Evolutionary conservation across 2,797 vertebrate genomes (phyloP).

Genomic region (Enteromius unitaeniatus): DNA sequence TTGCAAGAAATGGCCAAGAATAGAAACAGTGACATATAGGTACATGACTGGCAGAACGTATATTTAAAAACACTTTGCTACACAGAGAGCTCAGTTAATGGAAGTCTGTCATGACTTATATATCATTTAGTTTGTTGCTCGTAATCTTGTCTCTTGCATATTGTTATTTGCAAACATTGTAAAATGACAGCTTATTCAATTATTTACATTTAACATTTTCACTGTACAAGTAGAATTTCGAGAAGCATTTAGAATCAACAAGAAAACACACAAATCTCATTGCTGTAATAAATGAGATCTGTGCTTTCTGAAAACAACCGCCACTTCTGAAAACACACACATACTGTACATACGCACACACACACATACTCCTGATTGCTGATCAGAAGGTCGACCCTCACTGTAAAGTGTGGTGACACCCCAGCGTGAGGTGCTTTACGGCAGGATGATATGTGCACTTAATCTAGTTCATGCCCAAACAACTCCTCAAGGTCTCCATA

Average conservation of each 20-base stretch:
- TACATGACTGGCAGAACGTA: background rate
- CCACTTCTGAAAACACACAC: background rate
- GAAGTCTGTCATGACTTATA: background rate
- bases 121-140: background rate
- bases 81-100: background rate
- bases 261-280: background rate
- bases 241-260: background rate
- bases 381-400: constrained; percentile 1
- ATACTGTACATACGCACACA: background rate
- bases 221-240: background rate
- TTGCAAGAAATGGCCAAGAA: background rate
- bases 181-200: background rate
- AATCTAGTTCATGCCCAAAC: constrained; percentile 42
- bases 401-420: constrained; percentile 36
- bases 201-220: background rate
- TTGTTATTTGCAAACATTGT: background rate
- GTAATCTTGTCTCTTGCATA: background rate
- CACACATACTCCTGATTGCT: background rate
- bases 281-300: background rate
- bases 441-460: constrained; percentile 24
- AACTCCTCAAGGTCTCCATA: constrained; percentile 30
- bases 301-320: background rate
- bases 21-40: background rate
- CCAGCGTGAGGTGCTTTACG: constrained; percentile 35
- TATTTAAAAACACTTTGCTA: background rate